These are phyloP conservation scores for Maconellicoccus hirsutus DNA, from an alignment of 1,140 invertebrate species.

Conservation along the genomic window DNA sequence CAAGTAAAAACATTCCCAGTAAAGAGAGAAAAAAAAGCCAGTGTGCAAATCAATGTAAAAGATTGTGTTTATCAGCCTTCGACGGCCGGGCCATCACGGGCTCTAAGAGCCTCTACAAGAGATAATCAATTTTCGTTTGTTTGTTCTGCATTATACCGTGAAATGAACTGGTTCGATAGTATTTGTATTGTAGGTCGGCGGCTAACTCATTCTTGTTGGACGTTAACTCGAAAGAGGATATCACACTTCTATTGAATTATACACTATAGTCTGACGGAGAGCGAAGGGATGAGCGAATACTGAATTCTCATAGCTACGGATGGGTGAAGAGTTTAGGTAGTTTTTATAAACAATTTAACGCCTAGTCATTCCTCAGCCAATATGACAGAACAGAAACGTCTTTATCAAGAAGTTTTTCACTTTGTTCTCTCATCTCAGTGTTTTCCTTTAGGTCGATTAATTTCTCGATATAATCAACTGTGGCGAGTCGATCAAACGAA, in stretches of 20 bases:
- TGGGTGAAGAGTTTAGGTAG: constrained; percentile 17
- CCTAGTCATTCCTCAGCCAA: constrained; percentile 14
- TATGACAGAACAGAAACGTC: constrained; percentile 18
- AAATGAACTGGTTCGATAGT: constrained; percentile 18
- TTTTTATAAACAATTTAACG: constrained; percentile 23
- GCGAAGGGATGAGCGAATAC: not conserved
- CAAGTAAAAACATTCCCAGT: too few relatives aligned
- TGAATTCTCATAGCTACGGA: constrained; percentile 20
- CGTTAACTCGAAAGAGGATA: constrained; percentile 17
- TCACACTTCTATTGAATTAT: constrained; percentile 21
- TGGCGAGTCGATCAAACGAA: not conserved
- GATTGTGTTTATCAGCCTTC: not conserved
- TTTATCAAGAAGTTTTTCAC: constrained; percentile 5
- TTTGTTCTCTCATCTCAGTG: not conserved
- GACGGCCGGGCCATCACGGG: not conserved
- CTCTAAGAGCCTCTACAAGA: not conserved
- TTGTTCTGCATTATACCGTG: constrained; percentile 18
- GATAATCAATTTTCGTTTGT: constrained; percentile 22
- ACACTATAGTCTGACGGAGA: not conserved
- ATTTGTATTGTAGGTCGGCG: constrained; percentile 21
- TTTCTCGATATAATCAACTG: constrained; percentile 9
- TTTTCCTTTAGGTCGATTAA: not conserved
- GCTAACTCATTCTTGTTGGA: constrained; percentile 17
- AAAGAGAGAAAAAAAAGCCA: too few relatives aligned
- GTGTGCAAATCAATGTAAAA: too few relatives aligned